A percentile compares a stretch with the other conserved stretches of the same genome.
Conservation (phyloP, 37 sponge, comb jelly and placozoan species). For the Theonella swinhoei region DNA sequence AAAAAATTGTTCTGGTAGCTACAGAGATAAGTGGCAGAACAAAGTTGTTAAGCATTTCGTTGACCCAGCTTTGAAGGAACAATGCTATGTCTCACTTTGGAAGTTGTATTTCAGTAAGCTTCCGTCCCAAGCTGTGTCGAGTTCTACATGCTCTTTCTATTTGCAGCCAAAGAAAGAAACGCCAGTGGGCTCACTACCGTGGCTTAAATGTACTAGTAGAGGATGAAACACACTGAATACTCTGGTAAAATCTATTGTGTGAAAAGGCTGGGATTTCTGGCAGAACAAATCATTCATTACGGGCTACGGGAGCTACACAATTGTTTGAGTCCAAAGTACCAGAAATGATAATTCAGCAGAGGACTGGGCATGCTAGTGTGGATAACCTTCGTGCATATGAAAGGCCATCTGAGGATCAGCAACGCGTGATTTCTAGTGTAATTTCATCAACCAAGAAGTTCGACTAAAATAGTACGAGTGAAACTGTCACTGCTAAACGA, state of each 20-base stretch:
- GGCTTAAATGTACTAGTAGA: no score
- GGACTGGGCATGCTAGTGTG: slow-evolving; percentile 34
- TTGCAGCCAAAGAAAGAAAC: slow-evolving; percentile 19
- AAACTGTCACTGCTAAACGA: no score
- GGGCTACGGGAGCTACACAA: no score
- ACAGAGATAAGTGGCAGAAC: slow-evolving; percentile 5
- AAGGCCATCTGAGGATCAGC: slow-evolving; percentile 22
- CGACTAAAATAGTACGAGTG: no score
- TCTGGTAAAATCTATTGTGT: no score
- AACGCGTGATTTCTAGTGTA: no score
- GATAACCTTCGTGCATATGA: slow-evolving; percentile 39
- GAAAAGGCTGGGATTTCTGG: no score
- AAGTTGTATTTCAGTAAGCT: slow-evolving; percentile 10
- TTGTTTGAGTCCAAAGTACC: no score
- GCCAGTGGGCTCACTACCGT: no score
- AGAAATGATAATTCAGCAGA: slow-evolving; percentile 36
- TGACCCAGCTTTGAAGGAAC: neutral
- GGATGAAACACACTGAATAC: no score
- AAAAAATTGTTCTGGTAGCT: slow-evolving; percentile 22
- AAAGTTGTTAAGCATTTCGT: slow-evolving; percentile 19
- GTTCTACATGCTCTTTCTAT: neutral
- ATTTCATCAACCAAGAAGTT: no score
- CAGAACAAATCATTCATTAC: no score
- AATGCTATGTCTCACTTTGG: slow-evolving; percentile 12
- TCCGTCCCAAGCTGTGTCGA: neutral